These are phyloP conservation scores for Macrobrachium rosenbergii DNA, from an alignment of 1,140 invertebrate species.

Conservation along the genomic window DNA sequence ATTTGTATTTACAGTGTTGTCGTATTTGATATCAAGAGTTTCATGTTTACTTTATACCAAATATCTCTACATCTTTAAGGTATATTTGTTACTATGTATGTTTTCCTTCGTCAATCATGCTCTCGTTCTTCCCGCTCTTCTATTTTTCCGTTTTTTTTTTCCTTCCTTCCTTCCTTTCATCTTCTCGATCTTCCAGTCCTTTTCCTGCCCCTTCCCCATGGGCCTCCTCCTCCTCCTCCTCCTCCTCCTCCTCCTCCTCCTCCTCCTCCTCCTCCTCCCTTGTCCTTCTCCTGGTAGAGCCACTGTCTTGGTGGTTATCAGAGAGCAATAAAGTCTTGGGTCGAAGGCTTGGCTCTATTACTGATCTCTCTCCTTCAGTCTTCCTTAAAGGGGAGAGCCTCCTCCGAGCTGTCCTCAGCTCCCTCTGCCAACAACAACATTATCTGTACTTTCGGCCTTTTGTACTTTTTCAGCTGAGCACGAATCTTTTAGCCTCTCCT, in stretches of 20 bases:
- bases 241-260: not conserved
- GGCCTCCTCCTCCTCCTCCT: not conserved
- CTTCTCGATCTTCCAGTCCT: not conserved
- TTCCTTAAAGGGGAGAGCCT: slow-evolving; percentile 51
- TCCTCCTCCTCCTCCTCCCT: not conserved
- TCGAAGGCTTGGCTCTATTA: slow-evolving; percentile 40
- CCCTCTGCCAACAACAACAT: slow-evolving; percentile 25
- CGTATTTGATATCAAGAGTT: not conserved
- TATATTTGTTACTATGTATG: not conserved
- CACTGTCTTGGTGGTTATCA: slow-evolving; percentile 31
- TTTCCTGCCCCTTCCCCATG: not conserved
- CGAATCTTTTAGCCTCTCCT: not conserved
- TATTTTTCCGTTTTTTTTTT: not conserved
- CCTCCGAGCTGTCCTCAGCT: not conserved
- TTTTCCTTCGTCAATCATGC: not conserved
- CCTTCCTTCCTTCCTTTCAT: not conserved
- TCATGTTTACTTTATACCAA: not conserved
- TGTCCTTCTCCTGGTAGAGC: not conserved
- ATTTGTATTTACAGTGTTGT: not conserved
- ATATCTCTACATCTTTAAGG: no score
- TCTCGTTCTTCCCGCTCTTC: not conserved
- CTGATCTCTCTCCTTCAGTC: slow-evolving; percentile 58
- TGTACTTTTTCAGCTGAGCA: not conserved
- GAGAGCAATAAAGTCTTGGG: slow-evolving; percentile 25
- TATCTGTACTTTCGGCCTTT: slow-evolving; percentile 1